These are phyloP conservation scores for Oedothorax gibbosus DNA, from an alignment of 1,140 invertebrate species.

Conservation along the genomic window DNA sequence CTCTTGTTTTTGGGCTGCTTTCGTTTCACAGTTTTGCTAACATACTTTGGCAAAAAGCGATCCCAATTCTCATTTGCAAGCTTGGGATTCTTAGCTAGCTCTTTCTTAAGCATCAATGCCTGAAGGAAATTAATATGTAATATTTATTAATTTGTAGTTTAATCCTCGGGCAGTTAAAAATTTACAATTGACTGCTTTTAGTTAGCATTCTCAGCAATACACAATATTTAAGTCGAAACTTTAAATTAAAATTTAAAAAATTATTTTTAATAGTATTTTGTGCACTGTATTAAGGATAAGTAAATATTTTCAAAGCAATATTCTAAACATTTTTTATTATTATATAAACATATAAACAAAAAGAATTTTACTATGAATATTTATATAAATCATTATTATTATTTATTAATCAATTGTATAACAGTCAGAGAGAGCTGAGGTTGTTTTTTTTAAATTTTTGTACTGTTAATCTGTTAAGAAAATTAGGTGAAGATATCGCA, in stretches of 20 bases:
- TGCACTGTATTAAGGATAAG: no score
- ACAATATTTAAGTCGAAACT: no score
- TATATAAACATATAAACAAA: not conserved
- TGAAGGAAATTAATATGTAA: not conserved
- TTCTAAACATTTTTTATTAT: no score
- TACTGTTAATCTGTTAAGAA: not conserved
- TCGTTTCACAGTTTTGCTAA: slow-evolving; percentile 86
- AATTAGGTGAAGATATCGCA: not conserved
- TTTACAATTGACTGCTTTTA: no score
- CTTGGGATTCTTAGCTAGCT: slow-evolving; percentile 91
- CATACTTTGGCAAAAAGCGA: slow-evolving; percentile 95
- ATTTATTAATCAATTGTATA: not conserved
- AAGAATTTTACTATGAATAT: not conserved
- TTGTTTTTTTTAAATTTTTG: not conserved
- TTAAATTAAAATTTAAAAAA: not conserved
- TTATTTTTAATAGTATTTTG: no score
- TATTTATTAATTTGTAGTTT: not conserved
- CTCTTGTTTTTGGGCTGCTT: slow-evolving; percentile 86
- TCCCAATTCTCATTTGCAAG: slow-evolving; percentile 97
- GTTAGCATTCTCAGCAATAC: no score
- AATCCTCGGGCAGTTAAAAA: no score
- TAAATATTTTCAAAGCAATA: no score
- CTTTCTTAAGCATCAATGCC: slow-evolving; percentile 96
- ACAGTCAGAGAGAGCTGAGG: not conserved
- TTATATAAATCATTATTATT: not conserved